Base-by-base conservation (phyloP, 2,113 vertebrate genomes). In the Oophaga pumilio region DNA sequence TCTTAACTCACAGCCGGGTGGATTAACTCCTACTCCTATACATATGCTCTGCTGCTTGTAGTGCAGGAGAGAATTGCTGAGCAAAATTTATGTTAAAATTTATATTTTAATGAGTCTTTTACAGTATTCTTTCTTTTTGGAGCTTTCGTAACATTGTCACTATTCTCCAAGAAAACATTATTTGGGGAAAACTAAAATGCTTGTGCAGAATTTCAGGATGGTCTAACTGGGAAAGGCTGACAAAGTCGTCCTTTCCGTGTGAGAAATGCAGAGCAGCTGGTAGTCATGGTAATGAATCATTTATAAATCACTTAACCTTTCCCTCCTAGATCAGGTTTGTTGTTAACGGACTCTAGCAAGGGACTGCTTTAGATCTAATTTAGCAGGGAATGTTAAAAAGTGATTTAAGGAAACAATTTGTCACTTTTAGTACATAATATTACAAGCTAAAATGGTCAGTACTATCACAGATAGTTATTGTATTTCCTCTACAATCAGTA, bases 211-310 rank as follows among this genome's bases (percentile, higher is more conserved):
- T 68, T 50, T 79, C 57, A 26, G 57, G 33, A 43, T 14, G 24
- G n/a, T 49, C n/a, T 79, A 79, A 86, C 43, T 66, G 68, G 33
- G 77, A 86, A 79, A 79, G 49, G 76, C 60, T 66, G 73, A 57
- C 20, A 24, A 66, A 78, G 14, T 0, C 24, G 9, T 0, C 22
- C 59, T 1, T 0, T 1, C 14, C 0, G 10, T 60, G 26, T 18
- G 73, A 62, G 76, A 68, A 77, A 52, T 14, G 33, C 0, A 8
- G 24, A 14, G 4, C 0, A 18, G 56, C 57, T 2, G 2, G 15
- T 53, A 64, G 59, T 57, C 74, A 13, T 0, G 0, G 84, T 56
- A 57, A 62, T 74, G 89, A 24, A 15, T 79, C 10, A 53, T 68
- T 88, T 10, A 52, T 83, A 76, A 24, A 71, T 56, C 60, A 0